A percentile compares a stretch with the other conserved stretches of the same genome.
phyloP scores from a whole-genome alignment of 2,113 vertebrate genomes.

The Sorex araneus region DNA sequence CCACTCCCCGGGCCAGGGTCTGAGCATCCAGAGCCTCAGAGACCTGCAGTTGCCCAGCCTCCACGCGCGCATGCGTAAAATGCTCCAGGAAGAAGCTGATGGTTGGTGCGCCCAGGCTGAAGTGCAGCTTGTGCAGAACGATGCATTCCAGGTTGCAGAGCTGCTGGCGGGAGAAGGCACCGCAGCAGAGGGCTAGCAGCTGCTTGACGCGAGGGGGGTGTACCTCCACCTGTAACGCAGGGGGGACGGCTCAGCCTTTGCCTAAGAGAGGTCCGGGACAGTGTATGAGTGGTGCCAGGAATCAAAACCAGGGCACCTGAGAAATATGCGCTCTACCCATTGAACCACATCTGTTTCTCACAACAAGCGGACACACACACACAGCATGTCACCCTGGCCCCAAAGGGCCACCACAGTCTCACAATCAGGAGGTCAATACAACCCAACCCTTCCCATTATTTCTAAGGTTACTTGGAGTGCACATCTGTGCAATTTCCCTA shows the following conservation, averaged over 20 bases:
- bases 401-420: too few species aligned
- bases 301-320: too few species aligned
- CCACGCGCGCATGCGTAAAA: constrained; percentile 88
- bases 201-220: constrained; percentile 92
- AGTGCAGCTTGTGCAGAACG: constrained; percentile 93
- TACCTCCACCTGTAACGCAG: constrained; percentile 93
- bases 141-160: constrained; percentile 96
- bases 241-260: background rate
- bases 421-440: background rate
- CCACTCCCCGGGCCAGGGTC: constrained; percentile 90
- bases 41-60: constrained; percentile 27
- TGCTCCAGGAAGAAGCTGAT: constrained; percentile 95
- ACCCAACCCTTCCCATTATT: background rate
- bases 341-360: too few species aligned
- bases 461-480: background rate
- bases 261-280: rapidly evolving
- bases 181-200: constrained; percentile 94
- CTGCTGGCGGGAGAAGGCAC: constrained; percentile 93
- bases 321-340: background rate
- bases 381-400: background rate
- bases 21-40: constrained; percentile 80
- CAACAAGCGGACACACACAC: too few species aligned
- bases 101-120: constrained; percentile 93
- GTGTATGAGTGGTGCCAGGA: too few species aligned
- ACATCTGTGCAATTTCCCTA: background rate